Evolutionary conservation across 1,140 invertebrate genomes (phyloP).

Genomic region (Antheraea pernyi): DNA sequence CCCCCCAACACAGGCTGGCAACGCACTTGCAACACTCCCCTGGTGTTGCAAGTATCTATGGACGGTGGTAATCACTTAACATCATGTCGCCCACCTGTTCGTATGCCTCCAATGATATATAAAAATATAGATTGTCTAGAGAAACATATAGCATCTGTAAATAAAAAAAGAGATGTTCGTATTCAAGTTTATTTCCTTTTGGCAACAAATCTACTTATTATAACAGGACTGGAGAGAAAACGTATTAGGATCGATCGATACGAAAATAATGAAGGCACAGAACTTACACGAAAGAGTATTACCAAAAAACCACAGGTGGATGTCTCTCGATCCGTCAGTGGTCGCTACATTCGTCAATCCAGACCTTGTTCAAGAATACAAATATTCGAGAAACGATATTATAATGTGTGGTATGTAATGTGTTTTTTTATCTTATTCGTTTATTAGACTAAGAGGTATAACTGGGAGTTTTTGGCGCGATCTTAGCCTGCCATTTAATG

Average conservation of each 20-base stretch:
- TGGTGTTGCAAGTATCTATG: too few species aligned
- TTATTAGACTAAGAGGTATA: too few species aligned
- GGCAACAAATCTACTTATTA: too few species aligned
- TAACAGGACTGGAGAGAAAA: slow-evolving; percentile 12
- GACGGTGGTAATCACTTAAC: too few species aligned
- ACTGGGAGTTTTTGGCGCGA: neutral
- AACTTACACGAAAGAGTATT: slow-evolving; percentile 18
- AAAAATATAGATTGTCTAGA: too few species aligned
- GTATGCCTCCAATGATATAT: too few species aligned
- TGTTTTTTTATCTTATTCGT: neutral
- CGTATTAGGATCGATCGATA: slow-evolving; percentile 9
- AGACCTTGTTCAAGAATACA: slow-evolving; percentile 21
- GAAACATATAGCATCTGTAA: too few species aligned
- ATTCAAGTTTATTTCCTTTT: too few species aligned
- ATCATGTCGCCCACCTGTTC: too few species aligned
- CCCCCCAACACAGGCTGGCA: too few species aligned
- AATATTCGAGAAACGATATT: slow-evolving; percentile 21
- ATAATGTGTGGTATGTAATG: slow-evolving; percentile 15
- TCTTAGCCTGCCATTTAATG: too few species aligned
- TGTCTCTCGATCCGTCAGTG: slow-evolving; percentile 15
- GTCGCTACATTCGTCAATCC: slow-evolving; percentile 11
- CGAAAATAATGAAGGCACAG: slow-evolving; percentile 12
- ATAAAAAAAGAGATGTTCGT: neutral
- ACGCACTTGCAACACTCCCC: too few species aligned
- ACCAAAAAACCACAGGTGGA: slow-evolving; percentile 7